A percentile compares a stretch with the other conserved stretches of the same genome.
phyloP scores from a whole-genome alignment of 2,113 vertebrate genomes.

The Hymenochirus boettgeri region DNA sequence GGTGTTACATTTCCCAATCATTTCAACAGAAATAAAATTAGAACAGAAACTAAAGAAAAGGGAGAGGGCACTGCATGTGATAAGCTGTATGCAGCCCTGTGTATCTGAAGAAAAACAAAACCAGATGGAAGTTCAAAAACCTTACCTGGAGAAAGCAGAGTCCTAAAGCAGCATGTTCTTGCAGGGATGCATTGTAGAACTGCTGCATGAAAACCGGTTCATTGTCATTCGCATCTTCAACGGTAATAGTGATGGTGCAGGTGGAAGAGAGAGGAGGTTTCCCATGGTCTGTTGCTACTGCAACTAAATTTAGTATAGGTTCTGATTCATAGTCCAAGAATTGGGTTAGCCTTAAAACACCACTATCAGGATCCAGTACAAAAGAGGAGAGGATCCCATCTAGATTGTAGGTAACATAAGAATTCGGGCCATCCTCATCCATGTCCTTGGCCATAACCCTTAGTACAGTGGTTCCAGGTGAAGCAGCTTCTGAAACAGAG shows the following conservation, averaged over 20 bases:
- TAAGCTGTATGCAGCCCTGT: too few relatives aligned
- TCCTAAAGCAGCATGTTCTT: constrained; percentile 67
- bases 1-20: too few relatives aligned
- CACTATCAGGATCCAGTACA: constrained; percentile 63
- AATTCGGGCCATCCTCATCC: constrained; percentile 69
- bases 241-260: constrained; percentile 65
- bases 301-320: constrained; percentile 62
- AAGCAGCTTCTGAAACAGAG: constrained; percentile 67
- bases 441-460: constrained; percentile 68
- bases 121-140: too few relatives aligned
- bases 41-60: too few relatives aligned
- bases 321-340: constrained; percentile 73
- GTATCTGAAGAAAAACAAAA: too few relatives aligned
- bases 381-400: constrained; percentile 49
- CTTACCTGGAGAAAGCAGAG: constrained; percentile 82
- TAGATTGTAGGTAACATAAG: constrained; percentile 65
- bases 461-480: constrained; percentile 65
- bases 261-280: constrained; percentile 66
- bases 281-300: constrained; percentile 74
- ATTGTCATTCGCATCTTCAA: constrained; percentile 86
- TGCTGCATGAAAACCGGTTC: constrained; percentile 76
- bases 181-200: constrained; percentile 71
- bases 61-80: too few relatives aligned
- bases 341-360: constrained; percentile 63
- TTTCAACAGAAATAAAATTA: too few relatives aligned